Evolutionary conservation across 2,113 vertebrate species (phyloP).

Genomic region (Cyanoliseus patagonus): DNA sequence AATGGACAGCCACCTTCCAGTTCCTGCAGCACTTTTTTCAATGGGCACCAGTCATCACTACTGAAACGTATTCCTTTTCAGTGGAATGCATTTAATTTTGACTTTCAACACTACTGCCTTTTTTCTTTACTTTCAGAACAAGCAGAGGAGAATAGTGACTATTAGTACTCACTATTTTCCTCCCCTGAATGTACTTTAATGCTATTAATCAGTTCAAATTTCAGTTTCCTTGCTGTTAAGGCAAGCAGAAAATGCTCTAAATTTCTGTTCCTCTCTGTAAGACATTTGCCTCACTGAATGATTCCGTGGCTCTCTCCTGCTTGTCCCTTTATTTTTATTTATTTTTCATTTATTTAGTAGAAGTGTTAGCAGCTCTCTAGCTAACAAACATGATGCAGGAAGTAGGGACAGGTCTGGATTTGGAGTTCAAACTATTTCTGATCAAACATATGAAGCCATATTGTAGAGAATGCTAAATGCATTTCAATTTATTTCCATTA

Average conservation of each 20-base stretch:
- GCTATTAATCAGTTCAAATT: neutral
- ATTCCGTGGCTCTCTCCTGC: neutral
- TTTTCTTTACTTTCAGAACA: constrained; percentile 6
- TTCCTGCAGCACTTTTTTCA: neutral
- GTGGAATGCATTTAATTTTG: constrained; percentile 13
- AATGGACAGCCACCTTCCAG: neutral
- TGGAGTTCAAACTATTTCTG: constrained; percentile 24
- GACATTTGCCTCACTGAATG: neutral
- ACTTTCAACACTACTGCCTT: neutral
- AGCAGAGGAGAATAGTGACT: neutral
- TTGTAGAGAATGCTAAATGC: neutral
- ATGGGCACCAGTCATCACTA: neutral
- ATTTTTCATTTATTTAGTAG: neutral
- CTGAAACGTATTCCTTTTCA: neutral
- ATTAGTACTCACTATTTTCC: neutral
- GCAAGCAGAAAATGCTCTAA: neutral
- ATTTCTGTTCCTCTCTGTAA: neutral
- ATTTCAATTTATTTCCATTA: constrained; percentile 39
- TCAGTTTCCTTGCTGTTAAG: neutral
- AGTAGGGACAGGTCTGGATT: neutral
- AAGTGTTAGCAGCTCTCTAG: neutral
- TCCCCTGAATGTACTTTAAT: neutral
- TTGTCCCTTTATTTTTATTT: neutral
- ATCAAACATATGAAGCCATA: constrained; percentile 29
- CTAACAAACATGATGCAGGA: neutral